Conservation (phyloP, 2,797 vertebrate genomes). For the Thalassophryne amazonica region DNA sequence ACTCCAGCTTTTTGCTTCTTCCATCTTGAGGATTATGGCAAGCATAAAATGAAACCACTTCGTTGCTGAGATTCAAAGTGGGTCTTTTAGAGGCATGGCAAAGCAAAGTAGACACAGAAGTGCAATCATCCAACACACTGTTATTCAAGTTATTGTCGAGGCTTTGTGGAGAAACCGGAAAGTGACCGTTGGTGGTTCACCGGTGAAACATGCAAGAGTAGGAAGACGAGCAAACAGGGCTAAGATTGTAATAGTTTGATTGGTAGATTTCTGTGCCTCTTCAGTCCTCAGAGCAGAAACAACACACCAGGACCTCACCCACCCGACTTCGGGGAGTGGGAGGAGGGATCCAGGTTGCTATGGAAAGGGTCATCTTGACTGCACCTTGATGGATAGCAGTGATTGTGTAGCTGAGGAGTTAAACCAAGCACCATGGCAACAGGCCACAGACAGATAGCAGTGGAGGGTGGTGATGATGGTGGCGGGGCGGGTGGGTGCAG, state of each 20-base stretch:
- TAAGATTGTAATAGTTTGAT: conserved; percentile 20
- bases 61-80: conserved; percentile 44
- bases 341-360: conserved; percentile 74
- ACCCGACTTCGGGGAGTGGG: conserved; percentile 56
- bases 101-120: conserved; percentile 8
- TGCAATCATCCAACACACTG: conserved; percentile 16
- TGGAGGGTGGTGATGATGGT: neutral
- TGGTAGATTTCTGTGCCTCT: conserved; percentile 3
- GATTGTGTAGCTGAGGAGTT: conserved; percentile 69
- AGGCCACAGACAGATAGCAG: conserved; percentile 66
- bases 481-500: conserved; percentile 53
- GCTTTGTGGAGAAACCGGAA: conserved; percentile 23
- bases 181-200: conserved; percentile 17
- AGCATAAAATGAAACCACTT: conserved; percentile 47
- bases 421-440: conserved; percentile 76
- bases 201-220: conserved; percentile 9
- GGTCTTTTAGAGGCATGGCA: conserved; percentile 16
- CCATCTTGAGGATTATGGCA: conserved; percentile 49
- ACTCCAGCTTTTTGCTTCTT: conserved; percentile 40
- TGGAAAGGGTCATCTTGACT: conserved; percentile 79
- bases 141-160: conserved; percentile 33
- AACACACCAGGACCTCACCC: conserved; percentile 60
- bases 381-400: conserved; percentile 72
- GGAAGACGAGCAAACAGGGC: conserved; percentile 21
- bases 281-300: conserved; percentile 48